Base-by-base conservation (phyloP, 2,888 invertebrate species). In the Diploptera punctata region DNA sequence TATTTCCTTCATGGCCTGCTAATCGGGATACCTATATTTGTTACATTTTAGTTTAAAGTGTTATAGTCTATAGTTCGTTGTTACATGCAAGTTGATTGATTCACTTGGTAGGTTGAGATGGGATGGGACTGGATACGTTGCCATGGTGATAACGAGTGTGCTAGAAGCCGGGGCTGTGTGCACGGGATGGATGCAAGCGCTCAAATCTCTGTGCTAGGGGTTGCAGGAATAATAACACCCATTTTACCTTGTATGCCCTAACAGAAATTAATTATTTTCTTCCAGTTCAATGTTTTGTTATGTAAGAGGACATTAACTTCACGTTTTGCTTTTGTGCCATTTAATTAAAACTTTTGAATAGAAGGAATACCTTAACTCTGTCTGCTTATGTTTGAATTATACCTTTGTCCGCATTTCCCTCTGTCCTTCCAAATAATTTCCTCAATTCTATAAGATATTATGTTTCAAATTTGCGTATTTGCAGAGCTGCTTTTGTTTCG, bases 71-170 rank as follows among this genome's bases (percentile, higher is more conserved):
- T n/a, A n/a, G n/a, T n/a, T n/a, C n/a, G n/a, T n/a, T n/a, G n/a
- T n/a, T n/a, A 10, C 21, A 24, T 24, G 21, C 21, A 24, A 13
- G 52, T 13, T 9, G 24, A 18, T 24, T 52, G 52, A 52, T 52
- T 52, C 52, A 52, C 52, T 52, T 52, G 52, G 52, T 52, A 24
- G 52, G 62, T 62, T 43, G 43, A 62, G 62, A 62, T 62, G 43
- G 62, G 62, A 62, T 62, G 62, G 43, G 62, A 62, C 38, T 21
- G 62, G 62, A 38, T 62, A 13, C 38, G 62, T 62, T 62, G 33
- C 62, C 21, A 62, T 62, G 62, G 62, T 62, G 62, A 62, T 62
- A 62, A 62, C 62, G 62, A 62, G 62, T 62, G 62, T 62, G 43
- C 62, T 62, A 43, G 62, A 62, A 62, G 24, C 62, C 31, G 43